Evolutionary conservation across 2,888 invertebrate genomes (phyloP), one percentile per base, ranked within the genome.

Genomic region (Synanthedon vespiformis): DNA sequence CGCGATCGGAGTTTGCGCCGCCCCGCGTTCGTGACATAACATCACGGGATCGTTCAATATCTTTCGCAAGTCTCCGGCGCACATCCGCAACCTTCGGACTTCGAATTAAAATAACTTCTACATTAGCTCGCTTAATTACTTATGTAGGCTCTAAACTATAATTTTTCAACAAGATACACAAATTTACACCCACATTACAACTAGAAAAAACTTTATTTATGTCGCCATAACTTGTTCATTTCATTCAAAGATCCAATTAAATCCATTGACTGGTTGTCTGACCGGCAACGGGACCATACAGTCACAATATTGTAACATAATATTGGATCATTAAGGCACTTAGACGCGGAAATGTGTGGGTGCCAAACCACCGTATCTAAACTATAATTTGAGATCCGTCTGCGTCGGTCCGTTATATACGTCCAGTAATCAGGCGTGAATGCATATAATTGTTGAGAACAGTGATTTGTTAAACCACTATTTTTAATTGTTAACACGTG

Each of bases 271-370:
- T 44, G n/a, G 34, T 80, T 76, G 80, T 80, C 72, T 73, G 67
- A 65, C 72, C 66, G 60, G 59, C 66, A 72, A 74, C 71, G 74
- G 72, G 62, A 71, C 63, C 58, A 64, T 59, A 68, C 68, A 68
- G 73, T 76, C 77, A 77, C 74, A 78, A 77, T 77, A 80, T 79
- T 76, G 79, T 80, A 80, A 80, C 74, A 78, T 78, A 82, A 84
- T 83, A 84, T 79, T 75, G 74, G 77, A 78, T 79, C 81, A 83
- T 86, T 83, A 85, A 76, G 68, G 68, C 74, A 75, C 68, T 77
- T 74, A 71, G 74, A 80, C 73, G 72, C 82, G 86, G 86, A 86
- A 86, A 78, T 80, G 86, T 83, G 86, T 87, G 86, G 86, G 86
- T 81, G 86, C 86, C 69, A 84, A 84, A 86, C 73, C 80, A 80